These are phyloP conservation scores for Heterotilapia buettikoferi DNA, from an alignment of 2,113 vertebrate genomes.

Conservation along the genomic window DNA sequence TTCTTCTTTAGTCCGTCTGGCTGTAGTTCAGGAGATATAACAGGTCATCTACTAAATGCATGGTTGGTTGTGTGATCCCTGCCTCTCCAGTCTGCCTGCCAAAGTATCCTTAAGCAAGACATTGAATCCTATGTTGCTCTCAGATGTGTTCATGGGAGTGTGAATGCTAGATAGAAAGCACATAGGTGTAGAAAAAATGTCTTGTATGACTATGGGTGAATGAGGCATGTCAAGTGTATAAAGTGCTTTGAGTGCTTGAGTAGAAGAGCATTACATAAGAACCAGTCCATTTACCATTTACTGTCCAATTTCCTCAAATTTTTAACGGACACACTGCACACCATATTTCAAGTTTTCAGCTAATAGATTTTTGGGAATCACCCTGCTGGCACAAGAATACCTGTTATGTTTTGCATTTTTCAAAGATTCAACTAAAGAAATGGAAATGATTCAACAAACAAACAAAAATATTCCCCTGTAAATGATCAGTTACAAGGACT, in stretches of 20 bases:
- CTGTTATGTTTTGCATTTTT: background rate
- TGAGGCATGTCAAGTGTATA: background rate
- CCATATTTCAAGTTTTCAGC: background rate
- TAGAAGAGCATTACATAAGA: background rate
- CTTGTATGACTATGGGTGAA: accelerated
- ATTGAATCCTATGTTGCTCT: background rate
- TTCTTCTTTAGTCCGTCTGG: background rate
- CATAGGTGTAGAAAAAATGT: background rate
- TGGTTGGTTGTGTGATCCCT: background rate
- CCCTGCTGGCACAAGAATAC: background rate
- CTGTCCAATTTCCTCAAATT: background rate
- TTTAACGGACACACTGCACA: background rate
- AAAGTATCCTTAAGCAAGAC: background rate
- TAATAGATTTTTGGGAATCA: background rate
- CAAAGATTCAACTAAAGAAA: background rate
- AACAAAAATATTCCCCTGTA: background rate
- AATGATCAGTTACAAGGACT: background rate
- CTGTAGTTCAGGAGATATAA: background rate
- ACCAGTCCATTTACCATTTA: background rate
- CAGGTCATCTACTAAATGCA: background rate
- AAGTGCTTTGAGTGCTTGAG: background rate
- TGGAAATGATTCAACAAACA: background rate
- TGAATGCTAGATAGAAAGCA: background rate
- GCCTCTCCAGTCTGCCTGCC: background rate
- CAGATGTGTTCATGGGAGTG: accelerated